Conservation (phyloP, 2,797 vertebrate genomes). For the Sebastes dallii region DNA sequence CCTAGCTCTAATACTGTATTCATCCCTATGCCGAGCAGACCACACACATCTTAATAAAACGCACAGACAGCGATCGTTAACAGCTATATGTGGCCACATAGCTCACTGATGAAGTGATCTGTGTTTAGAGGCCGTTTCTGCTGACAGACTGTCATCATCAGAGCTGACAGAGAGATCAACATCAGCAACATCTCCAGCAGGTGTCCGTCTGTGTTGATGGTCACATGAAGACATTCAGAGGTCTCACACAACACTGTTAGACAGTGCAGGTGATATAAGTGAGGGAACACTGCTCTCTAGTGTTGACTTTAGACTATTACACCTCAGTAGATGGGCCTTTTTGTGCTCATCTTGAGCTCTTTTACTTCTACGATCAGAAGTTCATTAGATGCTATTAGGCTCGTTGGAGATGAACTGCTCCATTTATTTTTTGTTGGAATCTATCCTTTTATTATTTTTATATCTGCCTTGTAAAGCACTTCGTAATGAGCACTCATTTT, state of each 20-base stretch:
- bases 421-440: no score
- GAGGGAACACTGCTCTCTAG: slow-evolving; percentile 26
- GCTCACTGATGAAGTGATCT: background rate
- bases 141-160: background rate
- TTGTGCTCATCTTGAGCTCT: background rate
- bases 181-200: background rate
- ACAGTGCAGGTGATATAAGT: background rate
- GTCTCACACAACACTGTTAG: background rate
- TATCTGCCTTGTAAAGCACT: no score
- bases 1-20: background rate
- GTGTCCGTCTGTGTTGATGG: background rate
- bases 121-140: background rate
- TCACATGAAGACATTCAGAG: background rate
- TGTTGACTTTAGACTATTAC: background rate
- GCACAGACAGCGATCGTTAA: background rate
- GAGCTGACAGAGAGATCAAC: background rate
- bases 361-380: background rate
- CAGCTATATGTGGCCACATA: background rate
- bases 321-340: no score
- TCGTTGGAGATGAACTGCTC: no score
- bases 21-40: background rate
- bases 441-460: no score
- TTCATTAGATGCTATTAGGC: background rate
- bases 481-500: no score
- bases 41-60: background rate